Evolutionary conservation across 2,113 vertebrate species (phyloP).

Genomic region (Mormoops blainvillei): DNA sequence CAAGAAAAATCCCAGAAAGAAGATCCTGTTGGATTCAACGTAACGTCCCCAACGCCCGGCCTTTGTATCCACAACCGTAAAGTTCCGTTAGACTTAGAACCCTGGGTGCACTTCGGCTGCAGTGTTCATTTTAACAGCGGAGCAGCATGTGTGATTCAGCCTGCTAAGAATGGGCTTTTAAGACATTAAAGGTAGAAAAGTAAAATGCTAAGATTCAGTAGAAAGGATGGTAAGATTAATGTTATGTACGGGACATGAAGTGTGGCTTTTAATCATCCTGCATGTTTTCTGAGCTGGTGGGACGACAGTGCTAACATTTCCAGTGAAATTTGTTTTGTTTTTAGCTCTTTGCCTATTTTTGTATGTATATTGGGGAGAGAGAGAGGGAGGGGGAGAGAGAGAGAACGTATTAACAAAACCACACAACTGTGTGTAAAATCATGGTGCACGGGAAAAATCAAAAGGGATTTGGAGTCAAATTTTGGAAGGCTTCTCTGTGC

Average conservation of each 20-base stretch:
- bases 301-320: constrained; percentile 4
- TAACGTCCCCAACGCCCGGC: neutral
- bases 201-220: neutral
- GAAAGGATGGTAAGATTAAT: neutral
- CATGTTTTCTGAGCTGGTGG: neutral
- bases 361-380: neutral
- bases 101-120: neutral
- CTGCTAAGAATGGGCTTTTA: neutral
- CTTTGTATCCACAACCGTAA: neutral
- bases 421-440: neutral
- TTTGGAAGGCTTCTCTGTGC: neutral
- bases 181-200: neutral
- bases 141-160: constrained; percentile 39
- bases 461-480: neutral
- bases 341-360: neutral
- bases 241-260: neutral
- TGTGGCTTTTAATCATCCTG: neutral
- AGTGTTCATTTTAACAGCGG: constrained; percentile 8
- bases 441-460: neutral
- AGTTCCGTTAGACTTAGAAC: neutral
- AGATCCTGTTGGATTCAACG: neutral
- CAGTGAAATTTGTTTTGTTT: neutral
- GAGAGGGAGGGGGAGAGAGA: neutral
- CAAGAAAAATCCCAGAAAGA: constrained; percentile 3
- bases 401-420: neutral